Evolutionary conservation across 2,888 invertebrate genomes (phyloP).

Genomic region (Drosophila acutilabella): DNA sequence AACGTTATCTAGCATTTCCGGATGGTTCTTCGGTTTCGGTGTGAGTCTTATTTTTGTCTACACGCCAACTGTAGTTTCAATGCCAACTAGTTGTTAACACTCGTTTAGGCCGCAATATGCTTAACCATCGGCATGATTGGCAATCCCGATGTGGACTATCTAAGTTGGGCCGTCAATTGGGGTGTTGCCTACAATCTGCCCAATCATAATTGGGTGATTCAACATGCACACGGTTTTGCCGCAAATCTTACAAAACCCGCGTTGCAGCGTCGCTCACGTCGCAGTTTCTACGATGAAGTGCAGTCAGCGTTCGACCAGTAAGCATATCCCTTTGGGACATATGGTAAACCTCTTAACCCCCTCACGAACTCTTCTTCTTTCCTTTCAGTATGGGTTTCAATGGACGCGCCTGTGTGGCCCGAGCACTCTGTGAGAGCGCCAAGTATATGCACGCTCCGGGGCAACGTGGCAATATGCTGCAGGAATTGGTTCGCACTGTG

Average conservation of each 20-base stretch:
- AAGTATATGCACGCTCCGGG: constrained; percentile 86
- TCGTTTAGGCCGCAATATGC: constrained; percentile 87
- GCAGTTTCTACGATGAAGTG: constrained; percentile 89
- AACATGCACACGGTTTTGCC: constrained; percentile 81
- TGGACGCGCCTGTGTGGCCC: constrained; percentile 89
- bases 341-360: not conserved
- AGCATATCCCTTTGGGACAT: constrained; percentile 54
- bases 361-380: too few relatives aligned
- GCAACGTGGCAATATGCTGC: constrained; percentile 88
- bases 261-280: constrained; percentile 86
- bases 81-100: constrained; percentile 5
- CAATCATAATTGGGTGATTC: constrained; percentile 86
- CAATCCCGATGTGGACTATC: constrained; percentile 87
- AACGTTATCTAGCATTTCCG: constrained; percentile 86
- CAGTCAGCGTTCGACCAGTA: constrained; percentile 90
- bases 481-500: constrained; percentile 89
- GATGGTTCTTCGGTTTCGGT: constrained; percentile 87
- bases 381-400: constrained; percentile 90
- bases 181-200: constrained; percentile 89
- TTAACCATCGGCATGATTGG: constrained; percentile 87
- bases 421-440: constrained; percentile 90
- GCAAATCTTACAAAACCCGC: constrained; percentile 65
- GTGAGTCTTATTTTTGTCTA: constrained; percentile 61
- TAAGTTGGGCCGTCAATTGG: constrained; percentile 89
- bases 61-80: constrained; percentile 1